Base-by-base conservation (phyloP, 2,797 vertebrate genomes). In the Salarias fasciatus region DNA sequence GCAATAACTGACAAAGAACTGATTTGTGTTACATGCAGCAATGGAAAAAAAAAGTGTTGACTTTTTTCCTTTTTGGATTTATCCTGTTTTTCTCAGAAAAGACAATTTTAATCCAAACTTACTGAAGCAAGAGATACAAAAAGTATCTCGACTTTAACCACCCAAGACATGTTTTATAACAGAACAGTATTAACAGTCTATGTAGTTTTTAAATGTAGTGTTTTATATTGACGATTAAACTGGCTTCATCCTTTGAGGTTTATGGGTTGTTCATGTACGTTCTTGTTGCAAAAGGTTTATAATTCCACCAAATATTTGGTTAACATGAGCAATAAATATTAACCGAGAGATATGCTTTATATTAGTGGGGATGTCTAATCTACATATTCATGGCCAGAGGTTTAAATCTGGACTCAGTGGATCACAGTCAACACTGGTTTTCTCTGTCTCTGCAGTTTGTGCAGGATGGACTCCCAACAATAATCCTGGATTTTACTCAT, bases 1-100 rank as follows among this genome's bases (percentile, higher is more conserved):
- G 65, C 68, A 75, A 59, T 71, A 76, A 72, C 75, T 76, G 38
- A 75, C 54, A 43, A 61, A 72, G 56, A 40, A 45, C 42, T 59
- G 62, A 47, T 52, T 33, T 69, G 15, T 59, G 38, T 60, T 41
- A 56, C 42, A 78, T 65, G 49, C 69, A 66, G 51, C 69, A 49
- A 63, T 71, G 18, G 11, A 72, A 55, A 53, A 24, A 24, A 24
- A n/a, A n/a, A n/a, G n/a, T n/a, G n/a, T n/a, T n/a, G n/a, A n/a
- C n/a, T n/a, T n/a, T n/a, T n/a, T n/a, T n/a, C n/a, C n/a, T n/a
- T n/a, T n/a, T n/a, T n/a, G n/a, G n/a, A n/a, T n/a, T n/a, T n/a
- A n/a, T n/a, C n/a, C n/a, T n/a, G n/a, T n/a, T n/a, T n/a, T n/a
- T n/a, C n/a, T n/a, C n/a, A n/a, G n/a, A n/a, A n/a, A n/a, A n/a